Percentiles rank a stretch among this genome's conserved stretches.
These are phyloP conservation scores for Orius laevigatus DNA, from an alignment of 1,140 invertebrate genomes.

Conservation along the genomic window DNA sequence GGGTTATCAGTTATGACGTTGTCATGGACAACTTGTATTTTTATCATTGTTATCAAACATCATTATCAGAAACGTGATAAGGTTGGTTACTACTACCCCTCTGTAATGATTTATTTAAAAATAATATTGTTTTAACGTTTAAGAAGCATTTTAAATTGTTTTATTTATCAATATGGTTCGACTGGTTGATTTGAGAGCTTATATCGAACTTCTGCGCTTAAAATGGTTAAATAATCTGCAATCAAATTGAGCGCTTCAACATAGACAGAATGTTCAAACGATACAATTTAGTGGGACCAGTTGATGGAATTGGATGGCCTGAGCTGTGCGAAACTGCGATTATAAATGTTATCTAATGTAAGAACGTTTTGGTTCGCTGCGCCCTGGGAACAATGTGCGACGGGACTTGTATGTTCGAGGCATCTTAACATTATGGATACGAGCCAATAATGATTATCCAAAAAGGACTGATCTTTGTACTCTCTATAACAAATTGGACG, in stretches of 20 bases:
- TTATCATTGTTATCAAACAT: too few relatives aligned
- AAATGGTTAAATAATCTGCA: slow-evolving; percentile 50
- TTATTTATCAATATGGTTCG: too few relatives aligned
- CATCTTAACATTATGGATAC: slow-evolving; percentile 87
- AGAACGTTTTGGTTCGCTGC: slow-evolving; percentile 64
- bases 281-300: slow-evolving; percentile 84
- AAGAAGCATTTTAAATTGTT: too few relatives aligned
- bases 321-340: slow-evolving; percentile 79
- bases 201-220: slow-evolving; percentile 15
- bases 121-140: too few relatives aligned
- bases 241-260: slow-evolving; percentile 71
- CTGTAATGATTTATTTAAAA: too few relatives aligned
- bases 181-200: too few relatives aligned
- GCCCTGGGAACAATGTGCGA: slow-evolving; percentile 98
- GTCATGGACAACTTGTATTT: too few relatives aligned
- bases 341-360: slow-evolving; percentile 41
- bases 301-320: slow-evolving; percentile 97
- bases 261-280: slow-evolving; percentile 85
- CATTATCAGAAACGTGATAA: too few relatives aligned
- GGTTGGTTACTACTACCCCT: too few relatives aligned
- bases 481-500: slow-evolving; percentile 66
- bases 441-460: slow-evolving; percentile 73
- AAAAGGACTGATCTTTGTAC: slow-evolving; percentile 69
- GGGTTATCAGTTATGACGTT: too few relatives aligned
- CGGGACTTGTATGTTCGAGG: slow-evolving; percentile 88